Evolutionary conservation across 2,888 invertebrate species (phyloP).

Genomic region (Netelia virgata): DNA sequence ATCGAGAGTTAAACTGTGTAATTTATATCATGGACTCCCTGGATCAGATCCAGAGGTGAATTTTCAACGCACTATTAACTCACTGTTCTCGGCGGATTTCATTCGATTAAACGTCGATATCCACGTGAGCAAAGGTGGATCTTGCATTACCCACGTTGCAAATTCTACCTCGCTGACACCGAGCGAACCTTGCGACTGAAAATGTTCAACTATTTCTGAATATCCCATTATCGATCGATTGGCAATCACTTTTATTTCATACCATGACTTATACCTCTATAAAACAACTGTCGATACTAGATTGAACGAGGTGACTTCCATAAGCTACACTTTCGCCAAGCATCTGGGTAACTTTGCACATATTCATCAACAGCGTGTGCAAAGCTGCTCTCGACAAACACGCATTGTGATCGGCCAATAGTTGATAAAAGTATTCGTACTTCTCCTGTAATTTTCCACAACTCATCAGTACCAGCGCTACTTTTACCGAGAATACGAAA

Average conservation of each 20-base stretch:
- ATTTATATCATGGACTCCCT: too few species aligned
- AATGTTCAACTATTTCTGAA: constrained; percentile 10
- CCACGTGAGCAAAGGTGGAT: constrained; percentile 88
- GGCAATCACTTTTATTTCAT: too few species aligned
- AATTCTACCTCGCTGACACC: constrained; percentile 89
- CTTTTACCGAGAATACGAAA: constrained; percentile 89
- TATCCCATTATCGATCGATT: too few species aligned
- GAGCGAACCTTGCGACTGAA: constrained; percentile 89
- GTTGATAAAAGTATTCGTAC: constrained; percentile 89
- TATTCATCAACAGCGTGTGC: constrained; percentile 87
- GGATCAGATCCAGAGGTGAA: not conserved
- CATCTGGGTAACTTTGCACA: constrained; percentile 88
- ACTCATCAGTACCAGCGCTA: constrained; percentile 89
- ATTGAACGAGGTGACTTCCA: constrained; percentile 88
- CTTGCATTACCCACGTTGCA: constrained; percentile 89
- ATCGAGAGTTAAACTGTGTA: constrained; percentile 45
- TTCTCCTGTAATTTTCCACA: constrained; percentile 88
- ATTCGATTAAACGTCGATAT: constrained; percentile 88
- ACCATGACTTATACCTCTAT: constrained; percentile 86
- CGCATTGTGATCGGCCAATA: constrained; percentile 91
- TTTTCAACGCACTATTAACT: constrained; percentile 48
- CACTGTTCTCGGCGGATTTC: constrained; percentile 87
- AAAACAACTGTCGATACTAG: constrained; percentile 91
- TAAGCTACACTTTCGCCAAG: constrained; percentile 88
- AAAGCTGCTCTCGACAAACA: constrained; percentile 89